These are phyloP conservation scores for Sepiola atlantica DNA, from an alignment of 2,888 invertebrate genomes.

Conservation along the genomic window DNA sequence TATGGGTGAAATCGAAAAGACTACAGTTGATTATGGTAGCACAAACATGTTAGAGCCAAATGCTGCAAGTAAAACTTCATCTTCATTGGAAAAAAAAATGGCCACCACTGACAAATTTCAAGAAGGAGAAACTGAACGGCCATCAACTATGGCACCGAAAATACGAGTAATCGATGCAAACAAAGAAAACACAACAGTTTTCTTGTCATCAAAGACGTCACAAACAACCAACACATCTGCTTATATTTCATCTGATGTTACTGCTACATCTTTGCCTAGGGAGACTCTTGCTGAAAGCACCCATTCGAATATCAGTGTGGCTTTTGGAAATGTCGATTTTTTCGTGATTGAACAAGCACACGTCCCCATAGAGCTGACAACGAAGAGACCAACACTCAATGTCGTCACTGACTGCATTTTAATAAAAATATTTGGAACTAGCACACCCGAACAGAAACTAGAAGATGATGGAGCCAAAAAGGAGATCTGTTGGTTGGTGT, in stretches of 20 bases:
- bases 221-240: background rate
- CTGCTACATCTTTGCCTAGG: background rate
- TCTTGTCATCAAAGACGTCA: background rate
- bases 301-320: background rate
- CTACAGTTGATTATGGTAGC: background rate
- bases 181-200: background rate
- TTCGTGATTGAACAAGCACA: background rate
- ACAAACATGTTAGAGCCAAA: background rate
- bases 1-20: background rate
- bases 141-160: background rate
- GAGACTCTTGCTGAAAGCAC: background rate
- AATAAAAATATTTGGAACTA: background rate
- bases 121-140: background rate
- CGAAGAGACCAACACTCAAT: background rate
- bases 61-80: background rate
- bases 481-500: background rate
- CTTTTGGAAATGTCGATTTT: background rate
- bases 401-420: slow-evolving; percentile 14
- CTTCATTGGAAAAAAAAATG: background rate
- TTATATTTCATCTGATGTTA: background rate
- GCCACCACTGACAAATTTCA: background rate
- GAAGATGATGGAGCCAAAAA: background rate
- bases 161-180: background rate
- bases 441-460: background rate
- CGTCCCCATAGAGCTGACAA: background rate